Base-by-base conservation (phyloP, 2,797 vertebrate genomes). In the Enteromius anoplus region DNA sequence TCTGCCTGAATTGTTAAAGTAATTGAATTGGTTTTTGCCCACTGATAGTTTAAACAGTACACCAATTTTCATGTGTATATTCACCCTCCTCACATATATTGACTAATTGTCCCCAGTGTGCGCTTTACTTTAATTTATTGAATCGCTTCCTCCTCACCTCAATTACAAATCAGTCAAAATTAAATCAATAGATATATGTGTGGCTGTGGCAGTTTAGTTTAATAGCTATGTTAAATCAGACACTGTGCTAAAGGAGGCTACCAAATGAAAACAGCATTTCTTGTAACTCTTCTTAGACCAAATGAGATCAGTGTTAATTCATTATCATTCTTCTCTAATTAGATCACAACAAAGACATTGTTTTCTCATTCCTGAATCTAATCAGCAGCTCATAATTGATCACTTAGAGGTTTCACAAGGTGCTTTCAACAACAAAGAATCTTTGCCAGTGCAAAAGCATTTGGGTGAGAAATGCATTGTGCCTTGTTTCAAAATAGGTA, bases 381-480 rank as follows among this genome's bases (percentile, higher is more conserved):
- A 86, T 86, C 62, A 85, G 34, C 80, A 77, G 76, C 53, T 77
- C 68, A 86, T 85, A 88, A 86, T 75, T 80, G 66, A 81, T 83
- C 17, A 77, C 85, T 70, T 82, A 75, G 47, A 81, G 83, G 12
- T 83, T 85, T 82, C 34, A 64, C 49, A 75, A 85, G 37, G 34
- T 55, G 14, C 34, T 80, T 86, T 66, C 21, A 81, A 53, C 47
- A 84, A 40, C 47, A 66, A 53, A 21, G 21, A 68, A 45, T 45
- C 19, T 45, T 75, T 15, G 60, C 15, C 42, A 75, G 19, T 53
- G 51, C n/a, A 11, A 68, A 5, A 29, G n/a, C 42, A 62, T 73
- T 55, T 65, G 15, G 32, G 3, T 34, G 15, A 66, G 45, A 75
- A 65, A 75, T 15, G 5, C 42, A 60, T 34, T 17, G 12, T 23